Percentiles rank a stretch among this genome's conserved stretches.
Evolutionary conservation across 2,888 invertebrate species (phyloP).

Genomic region (Protula sp.): DNA sequence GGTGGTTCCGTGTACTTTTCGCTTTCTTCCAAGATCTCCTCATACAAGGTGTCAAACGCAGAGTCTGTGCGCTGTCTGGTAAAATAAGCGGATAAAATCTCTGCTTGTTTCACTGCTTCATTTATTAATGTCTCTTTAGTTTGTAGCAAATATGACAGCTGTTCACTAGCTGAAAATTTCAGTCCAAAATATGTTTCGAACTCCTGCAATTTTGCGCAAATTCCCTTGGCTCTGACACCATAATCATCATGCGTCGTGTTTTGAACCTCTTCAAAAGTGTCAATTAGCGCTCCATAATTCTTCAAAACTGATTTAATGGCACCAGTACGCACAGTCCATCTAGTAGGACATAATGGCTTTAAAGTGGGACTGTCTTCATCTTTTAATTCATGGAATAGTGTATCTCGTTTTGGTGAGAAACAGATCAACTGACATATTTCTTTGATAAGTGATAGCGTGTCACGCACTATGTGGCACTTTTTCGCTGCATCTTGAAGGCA

Average conservation of each 20-base stretch:
- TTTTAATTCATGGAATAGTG: not conserved
- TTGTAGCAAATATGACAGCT: not conserved
- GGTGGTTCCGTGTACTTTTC: not conserved
- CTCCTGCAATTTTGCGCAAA: not conserved
- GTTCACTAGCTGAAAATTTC: not conserved
- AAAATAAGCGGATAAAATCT: not conserved
- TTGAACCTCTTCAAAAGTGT: not conserved
- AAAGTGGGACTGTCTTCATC: not conserved
- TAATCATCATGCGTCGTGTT: conserved; percentile 1
- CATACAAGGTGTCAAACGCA: not conserved
- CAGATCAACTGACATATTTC: not conserved
- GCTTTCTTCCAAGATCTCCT: not conserved
- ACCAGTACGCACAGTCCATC: not conserved
- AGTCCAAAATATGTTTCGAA: conserved; percentile 1
- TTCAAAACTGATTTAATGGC: not conserved
- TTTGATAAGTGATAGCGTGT: not conserved
- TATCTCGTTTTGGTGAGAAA: not conserved
- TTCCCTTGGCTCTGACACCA: not conserved
- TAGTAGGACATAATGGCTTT: not conserved
- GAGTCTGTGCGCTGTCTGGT: not conserved
- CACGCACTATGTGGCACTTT: not conserved
- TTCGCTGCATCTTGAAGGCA: not conserved
- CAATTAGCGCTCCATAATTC: not conserved
- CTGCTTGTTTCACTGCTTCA: not conserved
- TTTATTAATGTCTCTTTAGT: not conserved